These are phyloP conservation scores for Kuschelorhynchus macadamiae DNA, from an alignment of 2,888 invertebrate genomes.

Conservation along the genomic window DNA sequence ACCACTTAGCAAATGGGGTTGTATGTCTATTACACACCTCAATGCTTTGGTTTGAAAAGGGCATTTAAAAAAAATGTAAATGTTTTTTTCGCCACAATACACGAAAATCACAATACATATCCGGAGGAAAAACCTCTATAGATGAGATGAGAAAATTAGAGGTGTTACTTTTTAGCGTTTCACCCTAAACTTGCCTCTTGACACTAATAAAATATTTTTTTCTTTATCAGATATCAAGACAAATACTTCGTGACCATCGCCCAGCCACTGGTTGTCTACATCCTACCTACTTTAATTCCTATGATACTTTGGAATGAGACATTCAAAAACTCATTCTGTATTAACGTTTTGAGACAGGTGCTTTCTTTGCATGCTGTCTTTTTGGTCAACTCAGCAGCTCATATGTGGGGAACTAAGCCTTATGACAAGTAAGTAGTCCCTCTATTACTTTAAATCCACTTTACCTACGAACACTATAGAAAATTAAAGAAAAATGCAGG, in stretches of 20 bases:
- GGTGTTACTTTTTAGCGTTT: no score
- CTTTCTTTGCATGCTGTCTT: slow-evolving; percentile 84
- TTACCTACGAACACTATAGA: no score
- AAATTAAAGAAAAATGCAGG: no score
- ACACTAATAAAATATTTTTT: slow-evolving; percentile 71
- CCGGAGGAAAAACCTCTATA: no score
- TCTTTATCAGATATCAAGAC: slow-evolving; percentile 81
- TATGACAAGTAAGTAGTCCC: slow-evolving; percentile 78
- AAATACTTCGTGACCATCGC: slow-evolving; percentile 80
- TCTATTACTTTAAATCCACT: no score
- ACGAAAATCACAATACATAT: no score
- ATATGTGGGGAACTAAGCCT: slow-evolving; percentile 83
- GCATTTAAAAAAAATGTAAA: no score
- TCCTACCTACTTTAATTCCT: slow-evolving; percentile 82
- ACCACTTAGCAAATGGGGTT: no score
- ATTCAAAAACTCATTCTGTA: slow-evolving; percentile 77
- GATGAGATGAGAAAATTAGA: no score
- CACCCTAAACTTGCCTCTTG: slow-evolving; percentile 77
- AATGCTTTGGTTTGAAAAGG: no score
- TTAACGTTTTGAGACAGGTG: slow-evolving; percentile 82
- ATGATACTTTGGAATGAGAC: slow-evolving; percentile 84
- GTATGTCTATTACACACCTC: no score
- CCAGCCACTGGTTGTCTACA: slow-evolving; percentile 81
- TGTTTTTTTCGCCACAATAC: no score
- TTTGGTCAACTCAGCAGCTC: slow-evolving; percentile 92